Evolutionary conservation across 92 coral and sea anemone genomes (phyloP), one percentile per base, ranked within the genome.

Genomic region (Epizoanthus ramosus): DNA sequence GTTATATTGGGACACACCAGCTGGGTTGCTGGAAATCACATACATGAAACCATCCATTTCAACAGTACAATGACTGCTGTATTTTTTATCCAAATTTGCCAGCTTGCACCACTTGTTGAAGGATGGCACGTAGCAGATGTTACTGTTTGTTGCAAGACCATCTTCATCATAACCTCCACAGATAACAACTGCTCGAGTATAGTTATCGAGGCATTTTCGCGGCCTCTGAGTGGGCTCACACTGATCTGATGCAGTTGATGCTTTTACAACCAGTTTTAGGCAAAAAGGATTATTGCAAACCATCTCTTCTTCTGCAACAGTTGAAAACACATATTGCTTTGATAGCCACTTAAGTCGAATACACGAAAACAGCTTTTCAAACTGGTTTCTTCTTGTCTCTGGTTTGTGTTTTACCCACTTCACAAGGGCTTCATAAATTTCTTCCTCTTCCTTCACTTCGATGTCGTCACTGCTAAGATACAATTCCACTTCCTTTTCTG

Each of bases 91-190:
- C 12, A 33, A 63, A 23, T 63, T 33, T 63, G 68, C 68, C 33
- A 63, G 12, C 68, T 63, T 33, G 19, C 22, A 63, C 68, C 68
- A 63, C 68, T 63, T 63, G 31, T 63, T 63, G 31, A 33, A 21
- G 35, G 68, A 63, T 63, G 68, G 68, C 68, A 63, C 33, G 25
- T 63, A 63, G 19, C 68, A 63, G 7, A 63, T 21, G 13, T 63
- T 63, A 33, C 68, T 63, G 31, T 63, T 63, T 8, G 68, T 63
- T 1, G 3, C 10, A 31, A 25, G 19, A n/a, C 22, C 31, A 8
- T 63, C 68, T 63, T 25, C 22, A 21, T 33, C 68, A 1, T 15
- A 10, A 10, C 68, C 68, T 63, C 31, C 68, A 22, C 68, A 63
- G 13, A 63, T 8, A 4, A 63, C 68, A 63, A 63, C 19, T 63